phyloP scores from a whole-genome alignment of 2,113 vertebrate genomes.

The Zapornia atra region DNA sequence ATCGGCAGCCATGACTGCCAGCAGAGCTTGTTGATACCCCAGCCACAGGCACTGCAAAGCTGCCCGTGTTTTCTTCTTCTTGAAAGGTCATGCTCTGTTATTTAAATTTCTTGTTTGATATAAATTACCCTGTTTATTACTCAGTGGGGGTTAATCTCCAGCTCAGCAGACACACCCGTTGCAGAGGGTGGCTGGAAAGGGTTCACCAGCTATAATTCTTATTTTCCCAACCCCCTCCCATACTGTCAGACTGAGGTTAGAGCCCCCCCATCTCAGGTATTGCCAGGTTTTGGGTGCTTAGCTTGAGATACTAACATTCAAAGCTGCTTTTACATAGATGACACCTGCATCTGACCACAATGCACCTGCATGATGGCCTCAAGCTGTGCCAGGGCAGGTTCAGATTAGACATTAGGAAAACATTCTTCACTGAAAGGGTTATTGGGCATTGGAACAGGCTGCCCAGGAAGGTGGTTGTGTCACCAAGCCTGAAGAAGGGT shows the following conservation, averaged over 20 bases:
- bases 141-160: neutral
- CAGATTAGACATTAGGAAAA: too few species aligned
- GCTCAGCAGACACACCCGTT: neutral
- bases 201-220: neutral
- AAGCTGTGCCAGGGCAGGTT: too few species aligned
- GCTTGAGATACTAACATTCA: neutral
- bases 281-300: neutral
- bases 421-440: too few species aligned
- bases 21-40: neutral
- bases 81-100: neutral
- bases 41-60: neutral
- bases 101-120: neutral
- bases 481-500: too few species aligned
- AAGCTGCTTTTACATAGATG: neutral
- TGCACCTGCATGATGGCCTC: too few species aligned
- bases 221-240: neutral
- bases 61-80: neutral
- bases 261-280: neutral
- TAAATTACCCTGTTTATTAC: neutral
- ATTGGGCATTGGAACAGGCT: too few species aligned
- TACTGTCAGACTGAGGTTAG: neutral
- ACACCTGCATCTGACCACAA: neutral
- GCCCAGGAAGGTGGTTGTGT: too few species aligned
- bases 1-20: neutral
- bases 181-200: neutral